A percentile compares a stretch with the other conserved stretches of the same genome.
These are phyloP conservation scores for Stenurella melanura DNA, from an alignment of 2,888 invertebrate species.

Conservation along the genomic window DNA sequence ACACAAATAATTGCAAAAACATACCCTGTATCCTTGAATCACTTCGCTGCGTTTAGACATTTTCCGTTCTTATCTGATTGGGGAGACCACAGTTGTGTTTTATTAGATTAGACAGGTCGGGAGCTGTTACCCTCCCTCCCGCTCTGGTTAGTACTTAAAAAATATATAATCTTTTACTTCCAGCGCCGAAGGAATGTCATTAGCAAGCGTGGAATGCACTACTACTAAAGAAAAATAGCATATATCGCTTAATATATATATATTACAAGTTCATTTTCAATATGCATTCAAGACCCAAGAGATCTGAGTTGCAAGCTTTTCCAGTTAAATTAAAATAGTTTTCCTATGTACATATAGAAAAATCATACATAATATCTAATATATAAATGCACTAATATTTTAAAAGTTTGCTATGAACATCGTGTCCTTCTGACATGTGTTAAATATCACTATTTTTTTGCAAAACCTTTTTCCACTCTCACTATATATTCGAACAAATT, in stretches of 20 bases:
- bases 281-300: conserved; percentile 31
- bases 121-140: conserved; percentile 61
- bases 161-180: conserved; percentile 64
- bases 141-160: conserved; percentile 61
- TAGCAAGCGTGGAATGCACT: conserved; percentile 72
- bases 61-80: conserved; percentile 70
- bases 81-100: conserved; percentile 63
- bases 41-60: conserved; percentile 78
- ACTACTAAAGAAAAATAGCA: conserved; percentile 61
- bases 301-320: background rate
- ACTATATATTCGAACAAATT: too few relatives aligned
- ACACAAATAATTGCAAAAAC: conserved; percentile 92
- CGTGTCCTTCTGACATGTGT: too few relatives aligned
- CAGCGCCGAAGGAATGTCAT: conserved; percentile 71
- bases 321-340: background rate
- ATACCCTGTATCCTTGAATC: conserved; percentile 96
- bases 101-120: conserved; percentile 55
- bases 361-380: background rate
- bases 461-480: too few relatives aligned
- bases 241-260: conserved; percentile 49
- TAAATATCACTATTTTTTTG: too few relatives aligned
- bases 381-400: background rate
- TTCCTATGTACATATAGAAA: background rate
- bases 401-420: too few relatives aligned
- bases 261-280: conserved; percentile 40